Conservation (phyloP, 2,888 invertebrate genomes). For the Ochropleura plecta region DNA sequence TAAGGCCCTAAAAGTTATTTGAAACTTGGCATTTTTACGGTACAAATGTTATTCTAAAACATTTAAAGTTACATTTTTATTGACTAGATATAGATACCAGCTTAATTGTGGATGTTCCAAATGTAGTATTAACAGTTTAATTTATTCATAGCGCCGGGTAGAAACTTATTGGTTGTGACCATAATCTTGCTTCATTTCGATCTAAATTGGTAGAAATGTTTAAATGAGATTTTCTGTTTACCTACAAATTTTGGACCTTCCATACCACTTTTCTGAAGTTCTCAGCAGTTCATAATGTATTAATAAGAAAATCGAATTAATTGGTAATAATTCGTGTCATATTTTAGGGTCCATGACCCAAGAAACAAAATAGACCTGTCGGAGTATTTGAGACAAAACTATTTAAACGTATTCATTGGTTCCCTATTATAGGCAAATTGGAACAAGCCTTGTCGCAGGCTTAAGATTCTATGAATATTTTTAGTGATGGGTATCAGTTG, state of each 20-base stretch:
- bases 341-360: not conserved
- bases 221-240: slow-evolving; percentile 11
- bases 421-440: slow-evolving; percentile 51
- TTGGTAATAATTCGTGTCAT: not conserved
- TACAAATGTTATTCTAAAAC: slow-evolving; percentile 9
- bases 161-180: slow-evolving; percentile 34
- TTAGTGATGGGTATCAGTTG: slow-evolving; percentile 70
- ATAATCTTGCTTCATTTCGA: slow-evolving; percentile 30
- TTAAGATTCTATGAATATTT: slow-evolving; percentile 77
- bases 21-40: slow-evolving; percentile 15
- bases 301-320: slow-evolving; percentile 1
- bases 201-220: slow-evolving; percentile 37
- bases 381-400: not conserved
- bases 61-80: slow-evolving; percentile 41
- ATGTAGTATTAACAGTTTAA: slow-evolving; percentile 25
- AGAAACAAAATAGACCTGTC: not conserved
- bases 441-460: slow-evolving; percentile 14
- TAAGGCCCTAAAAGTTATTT: slow-evolving; percentile 6
- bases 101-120: slow-evolving; percentile 39
- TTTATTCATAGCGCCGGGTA: slow-evolving; percentile 45
- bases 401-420: slow-evolving; percentile 29
- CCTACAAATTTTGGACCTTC: not conserved
- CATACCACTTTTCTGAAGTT: slow-evolving; percentile 8
- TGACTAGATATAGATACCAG: slow-evolving; percentile 3
- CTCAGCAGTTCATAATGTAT: not conserved